Evolutionary conservation across 1,140 invertebrate species (phyloP), one percentile per base, ranked within the genome.

Genomic region (Pseudobourletiella spinata): DNA sequence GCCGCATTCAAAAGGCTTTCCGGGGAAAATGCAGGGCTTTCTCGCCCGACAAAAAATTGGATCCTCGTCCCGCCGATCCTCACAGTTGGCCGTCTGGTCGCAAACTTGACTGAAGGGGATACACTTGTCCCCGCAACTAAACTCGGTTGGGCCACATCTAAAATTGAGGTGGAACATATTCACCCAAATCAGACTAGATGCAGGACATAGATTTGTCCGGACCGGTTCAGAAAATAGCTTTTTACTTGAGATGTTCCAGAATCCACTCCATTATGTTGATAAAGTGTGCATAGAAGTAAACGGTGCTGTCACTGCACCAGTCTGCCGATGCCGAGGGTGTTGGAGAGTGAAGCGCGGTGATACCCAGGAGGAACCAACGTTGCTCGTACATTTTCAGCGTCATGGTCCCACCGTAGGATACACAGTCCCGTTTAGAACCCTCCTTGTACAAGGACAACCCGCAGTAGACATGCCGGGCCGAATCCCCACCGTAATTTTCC

Each of bases 11-110:
- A 18, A 59, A 3, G 20, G 8, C 16, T 48, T 30, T 15, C 32
- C 28, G 6, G 6, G 11, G 3, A 8, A 6, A 24, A 50, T 15
- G 26, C 57, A 59, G 6, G 25, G 29, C 25, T 59, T 59, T 22
- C 39, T 22, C 4, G 42, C 42, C 8, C 44, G 26, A 29, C 57
- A 59, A 28, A 52, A 59, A 46, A 25, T 26, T 43, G 57, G 42
- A 24, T 59, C 44, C 42, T 59, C 57, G 28, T 59, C 57, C 30
- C n/a, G 15, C n/a, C 57, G 42, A 26, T 52, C 43, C 6, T 14
- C 14, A 24, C 57, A 59, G 20, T 59, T 24, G 14, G 20, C 4
- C 11, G 22, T 29, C 24, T 50, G 18, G 44, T 59, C 57, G 50
- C 57, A 59, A 35, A 59, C 20, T 8, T 24, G 4, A 4, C 8